Evolutionary conservation across 2,797 vertebrate genomes (phyloP).

Genomic region (Mormyrus hasselquistii): DNA sequence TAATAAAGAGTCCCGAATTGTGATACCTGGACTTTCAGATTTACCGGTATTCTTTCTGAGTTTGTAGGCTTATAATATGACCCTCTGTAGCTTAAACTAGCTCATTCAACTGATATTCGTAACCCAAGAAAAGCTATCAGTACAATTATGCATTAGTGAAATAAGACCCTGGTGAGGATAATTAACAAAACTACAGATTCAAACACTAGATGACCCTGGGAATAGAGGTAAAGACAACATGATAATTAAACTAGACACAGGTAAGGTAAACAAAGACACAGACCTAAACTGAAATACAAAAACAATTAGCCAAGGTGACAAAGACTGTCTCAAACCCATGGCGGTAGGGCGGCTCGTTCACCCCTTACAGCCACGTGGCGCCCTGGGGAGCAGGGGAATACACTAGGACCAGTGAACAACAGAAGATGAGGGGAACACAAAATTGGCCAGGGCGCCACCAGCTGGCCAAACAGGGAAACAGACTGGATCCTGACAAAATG

Average conservation of each 20-base stretch:
- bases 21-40: neutral
- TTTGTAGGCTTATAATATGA: neutral
- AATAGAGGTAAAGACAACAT: neutral
- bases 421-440: neutral
- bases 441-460: neutral
- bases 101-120: neutral
- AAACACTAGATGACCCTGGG: neutral
- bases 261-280: neutral
- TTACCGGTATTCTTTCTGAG: neutral
- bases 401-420: neutral
- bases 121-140: neutral
- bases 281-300: neutral
- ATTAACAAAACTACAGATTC: neutral
- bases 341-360: neutral
- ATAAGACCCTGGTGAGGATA: neutral
- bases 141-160: neutral
- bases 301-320: neutral
- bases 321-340: neutral
- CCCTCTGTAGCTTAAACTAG: neutral
- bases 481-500: neutral
- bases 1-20: neutral
- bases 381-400: neutral
- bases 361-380: neutral
- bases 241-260: neutral
- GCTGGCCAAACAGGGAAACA: neutral